Evolutionary conservation across 92 coral and sea anemone species (phyloP).

Genomic region (Palythoa grandiflora): DNA sequence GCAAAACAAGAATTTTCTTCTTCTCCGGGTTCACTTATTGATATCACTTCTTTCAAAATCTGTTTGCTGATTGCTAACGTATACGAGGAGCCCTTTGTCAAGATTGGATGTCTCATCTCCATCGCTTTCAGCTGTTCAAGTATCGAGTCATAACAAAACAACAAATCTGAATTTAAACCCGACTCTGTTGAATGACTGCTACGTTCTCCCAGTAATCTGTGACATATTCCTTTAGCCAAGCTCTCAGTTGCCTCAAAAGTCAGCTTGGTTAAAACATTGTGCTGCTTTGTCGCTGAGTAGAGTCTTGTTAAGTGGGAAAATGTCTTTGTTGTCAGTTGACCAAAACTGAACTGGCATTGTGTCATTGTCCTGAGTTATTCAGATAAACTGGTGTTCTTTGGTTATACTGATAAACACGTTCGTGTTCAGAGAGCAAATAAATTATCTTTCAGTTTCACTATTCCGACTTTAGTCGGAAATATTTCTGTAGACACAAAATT

Average conservation of each 20-base stretch:
- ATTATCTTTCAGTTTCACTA: too few relatives aligned
- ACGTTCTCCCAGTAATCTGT: constrained; percentile 12
- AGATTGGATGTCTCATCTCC: constrained; percentile 14
- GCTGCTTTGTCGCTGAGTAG: constrained; percentile 31
- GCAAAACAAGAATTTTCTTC: background rate
- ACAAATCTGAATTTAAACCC: background rate
- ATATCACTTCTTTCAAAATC: constrained; percentile 18
- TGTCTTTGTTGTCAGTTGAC: constrained; percentile 10
- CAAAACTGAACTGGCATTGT: background rate
- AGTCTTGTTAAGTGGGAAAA: background rate
- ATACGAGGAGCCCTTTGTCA: constrained; percentile 27
- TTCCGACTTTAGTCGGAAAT: too few relatives aligned
- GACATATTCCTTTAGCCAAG: constrained; percentile 19
- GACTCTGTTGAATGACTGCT: background rate
- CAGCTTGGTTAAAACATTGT: constrained; percentile 9
- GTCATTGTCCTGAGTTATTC: background rate
- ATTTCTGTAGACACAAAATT: too few relatives aligned
- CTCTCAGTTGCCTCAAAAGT: constrained; percentile 38
- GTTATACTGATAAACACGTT: too few relatives aligned
- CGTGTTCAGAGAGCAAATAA: too few relatives aligned
- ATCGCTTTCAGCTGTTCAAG: background rate
- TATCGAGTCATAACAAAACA: background rate
- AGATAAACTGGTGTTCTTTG: too few relatives aligned
- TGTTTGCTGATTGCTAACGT: constrained; percentile 36
- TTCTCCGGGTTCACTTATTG: background rate